A percentile compares a stretch with the other conserved stretches of the same genome.
Evolutionary conservation across 2,888 invertebrate species (phyloP).

Genomic region (Druceiella hillmani): DNA sequence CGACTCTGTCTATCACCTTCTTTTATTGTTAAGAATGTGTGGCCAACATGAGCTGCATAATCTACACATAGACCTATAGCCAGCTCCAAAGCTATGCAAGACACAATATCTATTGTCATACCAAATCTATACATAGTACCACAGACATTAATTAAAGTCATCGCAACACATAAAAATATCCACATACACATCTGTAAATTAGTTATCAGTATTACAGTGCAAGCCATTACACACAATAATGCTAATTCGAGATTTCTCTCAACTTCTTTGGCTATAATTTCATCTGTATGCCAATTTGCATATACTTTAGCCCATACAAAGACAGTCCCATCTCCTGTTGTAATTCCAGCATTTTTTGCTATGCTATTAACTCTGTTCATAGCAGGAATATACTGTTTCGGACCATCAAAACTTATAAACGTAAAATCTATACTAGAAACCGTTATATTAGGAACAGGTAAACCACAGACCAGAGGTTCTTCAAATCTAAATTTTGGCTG

Average conservation of each 20-base stretch:
- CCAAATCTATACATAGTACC: conserved; percentile 80
- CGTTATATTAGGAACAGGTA: conserved; percentile 50
- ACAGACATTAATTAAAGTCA: conserved; percentile 69
- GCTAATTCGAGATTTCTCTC: conserved; percentile 71
- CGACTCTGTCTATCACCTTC: conserved; percentile 52
- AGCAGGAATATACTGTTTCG: conserved; percentile 65
- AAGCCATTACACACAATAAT: conserved; percentile 72
- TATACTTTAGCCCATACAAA: conserved; percentile 69
- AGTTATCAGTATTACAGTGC: conserved; percentile 68
- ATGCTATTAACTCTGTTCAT: conserved; percentile 61
- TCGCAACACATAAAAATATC: conserved; percentile 69
- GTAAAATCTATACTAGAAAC: conserved; percentile 60
- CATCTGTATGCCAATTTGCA: conserved; percentile 73
- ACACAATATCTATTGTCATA: conserved; percentile 74
- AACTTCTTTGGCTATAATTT: conserved; percentile 70
- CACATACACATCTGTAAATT: conserved; percentile 72
- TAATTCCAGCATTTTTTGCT: conserved; percentile 52
- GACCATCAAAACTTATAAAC: conserved; percentile 54
- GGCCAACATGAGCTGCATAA: conserved; percentile 77
- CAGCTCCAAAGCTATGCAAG: conserved; percentile 74
- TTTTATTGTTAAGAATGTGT: conserved; percentile 65
- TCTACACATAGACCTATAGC: conserved; percentile 81
- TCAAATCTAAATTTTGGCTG: conserved; percentile 63
- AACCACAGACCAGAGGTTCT: conserved; percentile 56
- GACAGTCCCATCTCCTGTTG: conserved; percentile 55